A percentile compares a stretch with the other conserved stretches of the same genome.
These are phyloP conservation scores for Campoplex capitator DNA, from an alignment of 2,888 invertebrate genomes.

Conservation along the genomic window DNA sequence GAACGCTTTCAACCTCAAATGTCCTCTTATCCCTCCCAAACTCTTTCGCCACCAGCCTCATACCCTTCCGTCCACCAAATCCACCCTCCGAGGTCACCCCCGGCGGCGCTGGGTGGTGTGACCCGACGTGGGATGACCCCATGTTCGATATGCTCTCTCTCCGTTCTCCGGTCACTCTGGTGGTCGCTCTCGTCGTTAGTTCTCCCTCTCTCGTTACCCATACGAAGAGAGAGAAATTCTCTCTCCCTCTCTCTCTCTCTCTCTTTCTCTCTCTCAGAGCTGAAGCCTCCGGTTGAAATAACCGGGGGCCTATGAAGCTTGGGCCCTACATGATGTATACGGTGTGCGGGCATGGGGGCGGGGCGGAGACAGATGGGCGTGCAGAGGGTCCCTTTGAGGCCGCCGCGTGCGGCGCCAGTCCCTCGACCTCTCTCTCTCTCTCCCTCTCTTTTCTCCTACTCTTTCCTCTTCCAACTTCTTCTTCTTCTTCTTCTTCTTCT, in stretches of 20 bases:
- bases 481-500: conserved; percentile 6
- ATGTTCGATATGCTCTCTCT: conserved; percentile 72
- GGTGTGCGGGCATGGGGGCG: conserved; percentile 84
- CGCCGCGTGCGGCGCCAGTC: conserved; percentile 84
- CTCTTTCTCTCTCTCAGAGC: conserved; percentile 7
- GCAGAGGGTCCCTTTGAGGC: conserved; percentile 84
- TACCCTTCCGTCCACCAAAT: background rate
- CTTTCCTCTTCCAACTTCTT: background rate
- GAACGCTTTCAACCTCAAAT: conserved; percentile 6
- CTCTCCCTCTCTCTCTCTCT: conserved; percentile 52
- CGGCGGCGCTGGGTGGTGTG: conserved; percentile 69
- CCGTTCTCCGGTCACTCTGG: conserved; percentile 74
- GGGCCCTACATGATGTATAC: conserved; percentile 81
- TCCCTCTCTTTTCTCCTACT: conserved; percentile 47
- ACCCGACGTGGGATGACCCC: conserved; percentile 79
- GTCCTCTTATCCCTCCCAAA: background rate
- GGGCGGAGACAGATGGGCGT: conserved; percentile 85
- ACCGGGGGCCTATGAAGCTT: conserved; percentile 57
- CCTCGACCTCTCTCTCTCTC: conserved; percentile 65
- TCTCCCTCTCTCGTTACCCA: conserved; percentile 48
- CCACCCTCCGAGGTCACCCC: conserved; percentile 26
- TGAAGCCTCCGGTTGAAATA: conserved; percentile 59
- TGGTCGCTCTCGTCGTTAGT: conserved; percentile 66
- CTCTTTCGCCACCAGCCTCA: background rate
- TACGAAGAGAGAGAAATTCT: conserved; percentile 64